Base-by-base conservation (phyloP, 2,113 vertebrate species). In the Paradisaea rubra region DNA sequence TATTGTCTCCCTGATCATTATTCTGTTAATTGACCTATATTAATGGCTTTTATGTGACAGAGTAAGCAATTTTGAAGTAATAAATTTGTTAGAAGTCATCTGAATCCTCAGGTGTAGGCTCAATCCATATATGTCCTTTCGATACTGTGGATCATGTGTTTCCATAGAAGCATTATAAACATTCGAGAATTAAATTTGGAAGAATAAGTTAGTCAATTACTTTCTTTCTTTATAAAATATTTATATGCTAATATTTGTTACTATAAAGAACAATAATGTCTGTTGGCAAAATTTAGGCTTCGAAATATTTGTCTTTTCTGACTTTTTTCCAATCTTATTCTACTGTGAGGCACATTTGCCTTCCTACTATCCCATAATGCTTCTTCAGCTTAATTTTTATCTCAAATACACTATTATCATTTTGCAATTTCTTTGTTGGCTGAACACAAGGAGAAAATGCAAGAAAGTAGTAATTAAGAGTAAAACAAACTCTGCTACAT, bases 81-180 rank as follows among this genome's bases (percentile, higher is more conserved):
- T 5, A 74, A 59, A 56, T 35, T 16, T 50, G 6, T 19, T 17
- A 7, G 6, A 68, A 71, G 7, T 54, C 6, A 16, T 35, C 50
- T 37, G 59, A 86, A 72, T 53, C 21, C 24, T 50, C 15, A 70
- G 6, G 2, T 70, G 4, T 54, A 69, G 13, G 9, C 11, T 76
- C 10, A 66, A 41, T 42, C 18, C 0, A 0, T 56, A 25, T 10
- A 44, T 6, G 16, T 24, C 49, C 9, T 44, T 73, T n/a, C 0
- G 0, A 16, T 33, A 33, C 10, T 35, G 13, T 73, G 39, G 5
- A 41, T 66, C 12, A 6, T 35, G 10, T 52, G 15, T 87, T 74
- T 76, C 23, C 31, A 49, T 18, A 80, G 37, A 56, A 89, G 6
- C 7, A 24, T 57, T 61, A 37, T 27, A 59, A 89, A 52, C 1